Evolutionary conservation across 2,888 invertebrate species (phyloP).

Genomic region (Ischnura elegans): DNA sequence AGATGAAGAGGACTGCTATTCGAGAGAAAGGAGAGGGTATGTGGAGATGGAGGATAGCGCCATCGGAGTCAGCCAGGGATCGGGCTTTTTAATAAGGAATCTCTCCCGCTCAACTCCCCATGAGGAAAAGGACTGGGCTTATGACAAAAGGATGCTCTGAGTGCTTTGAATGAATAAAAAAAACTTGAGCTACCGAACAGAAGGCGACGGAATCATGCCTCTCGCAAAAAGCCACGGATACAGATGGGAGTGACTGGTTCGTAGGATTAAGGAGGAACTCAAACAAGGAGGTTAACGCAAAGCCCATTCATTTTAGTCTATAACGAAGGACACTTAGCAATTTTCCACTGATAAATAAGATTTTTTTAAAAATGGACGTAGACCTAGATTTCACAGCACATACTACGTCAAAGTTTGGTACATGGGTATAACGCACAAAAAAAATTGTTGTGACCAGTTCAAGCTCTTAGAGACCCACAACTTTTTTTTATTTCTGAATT

Average conservation of each 20-base stretch:
- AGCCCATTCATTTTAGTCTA: too few species aligned
- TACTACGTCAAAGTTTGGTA: too few species aligned
- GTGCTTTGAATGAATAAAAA: not conserved
- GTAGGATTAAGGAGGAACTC: not conserved
- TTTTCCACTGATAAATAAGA: too few species aligned
- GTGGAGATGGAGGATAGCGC: not conserved
- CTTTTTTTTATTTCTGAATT: too few species aligned
- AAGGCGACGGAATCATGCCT: not conserved
- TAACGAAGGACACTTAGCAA: too few species aligned
- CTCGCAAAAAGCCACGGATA: not conserved
- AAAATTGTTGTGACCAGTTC: too few species aligned
- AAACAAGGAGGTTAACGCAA: not conserved
- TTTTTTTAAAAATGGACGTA: too few species aligned
- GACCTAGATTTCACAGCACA: too few species aligned
- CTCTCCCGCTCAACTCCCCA: not conserved
- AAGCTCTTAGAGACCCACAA: too few species aligned
- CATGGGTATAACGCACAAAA: too few species aligned
- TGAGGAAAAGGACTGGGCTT: not conserved
- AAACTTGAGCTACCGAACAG: not conserved
- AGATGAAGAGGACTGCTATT: not conserved
- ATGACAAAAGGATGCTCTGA: not conserved
- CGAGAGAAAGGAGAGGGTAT: too few species aligned
- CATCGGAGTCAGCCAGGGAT: not conserved
- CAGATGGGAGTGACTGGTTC: not conserved
- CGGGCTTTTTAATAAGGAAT: not conserved